Percentiles rank a stretch among this genome's conserved stretches.
Conservation (phyloP, 2,113 vertebrate genomes). For the Labeo rohita region DNA sequence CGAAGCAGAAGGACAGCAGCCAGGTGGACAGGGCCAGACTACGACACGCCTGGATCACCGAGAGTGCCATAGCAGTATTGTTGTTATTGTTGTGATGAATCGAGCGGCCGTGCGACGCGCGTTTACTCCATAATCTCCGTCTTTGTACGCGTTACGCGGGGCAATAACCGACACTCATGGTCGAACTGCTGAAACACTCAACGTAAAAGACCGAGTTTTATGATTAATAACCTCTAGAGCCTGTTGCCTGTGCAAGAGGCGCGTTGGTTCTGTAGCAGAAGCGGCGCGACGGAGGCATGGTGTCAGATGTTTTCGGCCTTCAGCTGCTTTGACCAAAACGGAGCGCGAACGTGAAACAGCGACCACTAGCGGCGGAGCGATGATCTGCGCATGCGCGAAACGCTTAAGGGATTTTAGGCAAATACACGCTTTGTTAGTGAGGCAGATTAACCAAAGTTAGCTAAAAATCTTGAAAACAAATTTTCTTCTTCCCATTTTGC, state of each 20-base stretch:
- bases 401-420: neutral
- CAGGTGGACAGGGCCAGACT: conserved; percentile 95
- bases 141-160: neutral
- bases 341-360: neutral
- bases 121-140: conserved; percentile 23
- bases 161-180: neutral
- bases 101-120: too few species aligned
- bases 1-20: conserved; percentile 95
- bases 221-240: neutral
- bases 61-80: conserved; percentile 81
- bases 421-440: neutral
- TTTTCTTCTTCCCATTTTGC: too few species aligned
- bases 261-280: neutral
- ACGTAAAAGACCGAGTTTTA: neutral
- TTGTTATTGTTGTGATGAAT: neutral
- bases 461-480: too few species aligned
- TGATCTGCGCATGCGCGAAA: neutral
- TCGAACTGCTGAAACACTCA: neutral
- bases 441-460: neutral
- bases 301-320: conserved; percentile 18
- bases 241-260: neutral
- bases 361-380: neutral
- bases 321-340: neutral
- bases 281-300: conserved; percentile 7
- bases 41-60: conserved; percentile 90